Conservation (phyloP, 1,140 invertebrate genomes). For the Zaprionus taronus region DNA sequence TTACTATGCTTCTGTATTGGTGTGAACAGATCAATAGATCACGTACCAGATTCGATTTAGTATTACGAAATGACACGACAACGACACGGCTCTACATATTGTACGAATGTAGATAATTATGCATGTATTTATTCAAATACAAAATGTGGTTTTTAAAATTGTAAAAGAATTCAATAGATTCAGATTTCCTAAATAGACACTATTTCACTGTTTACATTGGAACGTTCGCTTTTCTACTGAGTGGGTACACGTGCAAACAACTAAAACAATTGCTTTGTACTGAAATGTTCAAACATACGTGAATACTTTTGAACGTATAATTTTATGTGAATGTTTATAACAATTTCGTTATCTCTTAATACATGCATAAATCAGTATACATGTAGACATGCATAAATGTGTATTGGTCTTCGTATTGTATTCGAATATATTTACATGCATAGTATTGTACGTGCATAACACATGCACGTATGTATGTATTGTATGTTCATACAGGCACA, state of each 20-base stretch:
- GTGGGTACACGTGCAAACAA: not conserved
- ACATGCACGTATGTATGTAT: not conserved
- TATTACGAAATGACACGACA: constrained; percentile 1
- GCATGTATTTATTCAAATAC: not conserved
- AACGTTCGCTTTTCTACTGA: not conserved
- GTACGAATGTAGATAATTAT: not conserved
- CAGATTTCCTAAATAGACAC: not conserved
- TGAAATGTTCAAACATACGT: constrained; percentile 8
- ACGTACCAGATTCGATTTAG: not conserved
- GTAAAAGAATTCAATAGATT: not conserved
- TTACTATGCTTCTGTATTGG: not conserved
- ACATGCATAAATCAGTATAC: not conserved
- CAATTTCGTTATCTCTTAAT: constrained; percentile 4
- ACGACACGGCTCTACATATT: not conserved
- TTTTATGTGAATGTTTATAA: constrained; percentile 11
- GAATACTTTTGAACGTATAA: constrained; percentile 2
- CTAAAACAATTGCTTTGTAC: constrained; percentile 4
- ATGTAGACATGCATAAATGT: not conserved
- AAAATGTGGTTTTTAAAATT: not conserved
- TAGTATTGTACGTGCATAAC: not conserved
- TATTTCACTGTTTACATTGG: not conserved
- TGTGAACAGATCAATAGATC: not conserved
- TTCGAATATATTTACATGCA: constrained; percentile 1
- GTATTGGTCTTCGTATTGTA: not conserved
- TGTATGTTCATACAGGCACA: not conserved